Evolutionary conservation across 2,113 vertebrate species (phyloP).

Genomic region (Turdus rufiventris): DNA sequence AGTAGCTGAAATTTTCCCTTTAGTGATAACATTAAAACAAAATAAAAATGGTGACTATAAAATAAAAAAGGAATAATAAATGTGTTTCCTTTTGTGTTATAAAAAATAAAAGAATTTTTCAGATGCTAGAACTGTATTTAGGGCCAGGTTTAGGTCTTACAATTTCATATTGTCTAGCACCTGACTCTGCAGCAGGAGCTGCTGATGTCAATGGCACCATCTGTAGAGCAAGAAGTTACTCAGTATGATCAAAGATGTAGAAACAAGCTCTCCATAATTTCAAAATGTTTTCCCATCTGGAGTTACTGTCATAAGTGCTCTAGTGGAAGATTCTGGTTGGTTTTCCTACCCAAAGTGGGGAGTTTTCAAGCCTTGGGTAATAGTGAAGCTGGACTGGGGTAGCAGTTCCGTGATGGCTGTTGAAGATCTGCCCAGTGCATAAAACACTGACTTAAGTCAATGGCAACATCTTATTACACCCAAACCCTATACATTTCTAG

Average conservation of each 20-base stretch:
- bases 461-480: not conserved
- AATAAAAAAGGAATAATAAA: not conserved
- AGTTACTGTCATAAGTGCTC: not conserved
- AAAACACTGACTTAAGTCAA: not conserved
- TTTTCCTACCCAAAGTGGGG: not conserved
- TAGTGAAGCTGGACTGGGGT: not conserved
- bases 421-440: not conserved
- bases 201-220: not conserved
- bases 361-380: not conserved
- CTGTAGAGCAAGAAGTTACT: not conserved
- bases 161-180: not conserved
- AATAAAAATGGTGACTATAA: not conserved
- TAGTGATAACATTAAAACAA: not conserved
- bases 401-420: not conserved
- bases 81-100: not conserved
- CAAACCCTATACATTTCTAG: not conserved
- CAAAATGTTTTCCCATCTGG: constrained; percentile 17
- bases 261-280: not conserved
- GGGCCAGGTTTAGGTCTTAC: not conserved
- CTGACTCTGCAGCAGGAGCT: not conserved
- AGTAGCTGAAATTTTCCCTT: not conserved
- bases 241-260: constrained; percentile 7
- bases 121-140: not conserved
- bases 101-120: not conserved
- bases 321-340: not conserved